Conservation (phyloP, 1,140 invertebrate genomes). For the Diachasmimorpha longicaudata region DNA sequence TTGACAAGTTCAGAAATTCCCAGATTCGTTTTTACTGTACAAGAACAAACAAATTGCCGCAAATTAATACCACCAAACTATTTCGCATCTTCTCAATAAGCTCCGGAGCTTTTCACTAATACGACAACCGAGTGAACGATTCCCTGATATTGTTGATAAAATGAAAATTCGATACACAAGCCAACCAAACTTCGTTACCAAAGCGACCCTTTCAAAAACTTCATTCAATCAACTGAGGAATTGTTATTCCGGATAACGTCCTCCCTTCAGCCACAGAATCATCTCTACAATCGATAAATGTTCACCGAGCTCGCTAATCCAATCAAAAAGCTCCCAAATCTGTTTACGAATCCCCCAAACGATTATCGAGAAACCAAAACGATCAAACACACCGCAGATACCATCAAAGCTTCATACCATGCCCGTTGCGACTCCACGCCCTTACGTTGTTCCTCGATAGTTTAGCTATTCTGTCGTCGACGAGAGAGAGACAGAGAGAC, state of each 20-base stretch:
- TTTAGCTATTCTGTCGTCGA: conserved; percentile 28
- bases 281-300: not conserved
- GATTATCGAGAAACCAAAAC: not conserved
- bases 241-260: not conserved
- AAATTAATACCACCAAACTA: too few species aligned
- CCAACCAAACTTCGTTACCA: too few species aligned
- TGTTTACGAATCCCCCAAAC: not conserved
- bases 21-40: too few species aligned
- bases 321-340: not conserved
- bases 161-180: too few species aligned
- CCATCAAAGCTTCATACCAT: not conserved
- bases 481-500: too few species aligned
- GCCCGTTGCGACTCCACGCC: conserved; percentile 45
- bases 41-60: too few species aligned
- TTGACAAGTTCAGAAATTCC: too few species aligned
- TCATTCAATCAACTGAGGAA: not conserved
- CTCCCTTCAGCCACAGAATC: not conserved
- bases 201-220: too few species aligned
- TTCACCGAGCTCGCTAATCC: not conserved
- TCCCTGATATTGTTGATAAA: too few species aligned
- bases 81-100: too few species aligned
- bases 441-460: conserved; percentile 48
- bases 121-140: too few species aligned
- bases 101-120: too few species aligned
- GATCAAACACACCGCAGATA: not conserved